These are phyloP conservation scores for Paralichthys olivaceus DNA, from an alignment of 2,113 vertebrate species.

Conservation along the genomic window DNA sequence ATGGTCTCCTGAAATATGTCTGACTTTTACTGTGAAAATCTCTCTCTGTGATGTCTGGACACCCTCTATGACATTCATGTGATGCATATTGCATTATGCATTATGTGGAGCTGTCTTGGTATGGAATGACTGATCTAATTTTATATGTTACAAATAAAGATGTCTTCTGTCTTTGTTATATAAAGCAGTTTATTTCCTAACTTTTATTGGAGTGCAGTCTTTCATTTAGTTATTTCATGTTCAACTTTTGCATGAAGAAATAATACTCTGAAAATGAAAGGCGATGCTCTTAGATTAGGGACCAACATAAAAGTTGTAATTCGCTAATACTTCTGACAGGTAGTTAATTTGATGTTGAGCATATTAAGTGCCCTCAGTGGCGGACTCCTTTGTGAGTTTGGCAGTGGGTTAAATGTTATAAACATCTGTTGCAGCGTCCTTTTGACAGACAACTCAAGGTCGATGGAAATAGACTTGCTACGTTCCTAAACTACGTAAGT, in stretches of 20 bases:
- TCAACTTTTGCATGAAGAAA: background rate
- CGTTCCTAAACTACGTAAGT: constrained; percentile 99
- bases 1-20: background rate
- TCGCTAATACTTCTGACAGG: background rate
- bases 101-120: background rate
- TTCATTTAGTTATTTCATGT: background rate
- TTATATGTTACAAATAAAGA: background rate
- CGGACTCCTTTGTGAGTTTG: constrained; percentile 39
- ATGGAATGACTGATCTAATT: background rate
- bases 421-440: constrained; percentile 97
- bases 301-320: background rate
- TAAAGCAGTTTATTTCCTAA: background rate
- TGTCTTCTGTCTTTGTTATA: background rate
- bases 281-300: background rate
- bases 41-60: background rate
- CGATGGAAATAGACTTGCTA: constrained; percentile 99
- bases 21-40: background rate
- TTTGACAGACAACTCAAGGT: constrained; percentile 95
- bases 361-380: constrained; percentile 17
- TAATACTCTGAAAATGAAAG: background rate
- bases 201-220: background rate
- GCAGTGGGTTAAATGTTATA: constrained; percentile 86
- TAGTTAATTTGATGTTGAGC: background rate
- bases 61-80: background rate
- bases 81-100: background rate